Evolutionary conservation across 2,113 vertebrate genomes (phyloP).

Genomic region (Synodontis membranacea): DNA sequence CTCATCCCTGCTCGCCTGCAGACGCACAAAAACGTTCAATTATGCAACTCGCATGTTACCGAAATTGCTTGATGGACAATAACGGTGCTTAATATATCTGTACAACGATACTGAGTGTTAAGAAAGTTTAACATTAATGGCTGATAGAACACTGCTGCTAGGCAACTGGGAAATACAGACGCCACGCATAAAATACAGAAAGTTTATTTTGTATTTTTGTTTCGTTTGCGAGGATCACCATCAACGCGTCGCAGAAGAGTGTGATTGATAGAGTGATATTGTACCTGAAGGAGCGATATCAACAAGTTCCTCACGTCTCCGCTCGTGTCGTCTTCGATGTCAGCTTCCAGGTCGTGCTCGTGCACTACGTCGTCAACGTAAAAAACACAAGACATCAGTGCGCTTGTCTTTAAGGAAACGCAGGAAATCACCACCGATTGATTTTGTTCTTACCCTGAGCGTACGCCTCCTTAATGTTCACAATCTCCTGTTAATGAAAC

Average conservation of each 20-base stretch:
- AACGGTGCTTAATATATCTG: neutral
- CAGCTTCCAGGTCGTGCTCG: constrained; percentile 70
- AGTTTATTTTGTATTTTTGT: neutral
- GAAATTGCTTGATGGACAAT: neutral
- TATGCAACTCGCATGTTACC: neutral
- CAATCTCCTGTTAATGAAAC: constrained; percentile 65
- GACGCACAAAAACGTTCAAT: neutral
- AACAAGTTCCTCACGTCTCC: constrained; percentile 76
- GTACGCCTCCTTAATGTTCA: constrained; percentile 69
- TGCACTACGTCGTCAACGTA: constrained; percentile 57
- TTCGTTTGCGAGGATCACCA: neutral
- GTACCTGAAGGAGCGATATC: constrained; percentile 71
- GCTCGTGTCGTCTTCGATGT: constrained; percentile 76
- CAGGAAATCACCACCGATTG: no score
- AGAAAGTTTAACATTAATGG: neutral
- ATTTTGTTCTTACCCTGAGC: constrained; percentile 60
- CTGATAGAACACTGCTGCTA: neutral
- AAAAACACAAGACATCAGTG: neutral
- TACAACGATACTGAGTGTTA: neutral
- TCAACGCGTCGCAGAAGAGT: neutral
- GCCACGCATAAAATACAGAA: neutral
- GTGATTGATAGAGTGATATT: neutral
- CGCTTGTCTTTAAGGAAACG: neutral
- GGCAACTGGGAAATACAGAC: neutral
- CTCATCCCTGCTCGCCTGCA: constrained; percentile 72